A percentile compares a stretch with the other conserved stretches of the same genome.
Conservation (phyloP, 2,113 vertebrate genomes). For the Serilophus lunatus region DNA sequence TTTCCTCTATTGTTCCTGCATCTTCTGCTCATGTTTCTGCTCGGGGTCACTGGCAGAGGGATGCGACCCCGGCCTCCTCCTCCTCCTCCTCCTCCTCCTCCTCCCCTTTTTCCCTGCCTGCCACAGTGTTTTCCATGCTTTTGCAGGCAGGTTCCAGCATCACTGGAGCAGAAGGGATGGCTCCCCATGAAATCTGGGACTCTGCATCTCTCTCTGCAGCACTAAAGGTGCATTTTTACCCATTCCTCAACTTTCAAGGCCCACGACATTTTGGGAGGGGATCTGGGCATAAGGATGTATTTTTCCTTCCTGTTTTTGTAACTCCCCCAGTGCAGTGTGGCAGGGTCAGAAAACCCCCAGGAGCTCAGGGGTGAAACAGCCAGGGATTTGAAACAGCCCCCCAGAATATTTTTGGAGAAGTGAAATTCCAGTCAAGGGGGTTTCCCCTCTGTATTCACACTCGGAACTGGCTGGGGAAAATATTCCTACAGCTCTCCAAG, state of each 20-base stretch:
- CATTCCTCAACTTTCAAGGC: not conserved
- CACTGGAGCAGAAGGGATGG: not conserved
- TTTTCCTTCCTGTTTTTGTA: not conserved
- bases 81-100: not conserved
- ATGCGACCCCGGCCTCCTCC: not conserved
- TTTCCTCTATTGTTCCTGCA: not conserved
- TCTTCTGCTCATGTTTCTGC: not conserved
- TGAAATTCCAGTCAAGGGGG: not conserved
- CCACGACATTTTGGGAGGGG: fast-evolving
- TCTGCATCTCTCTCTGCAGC: not conserved
- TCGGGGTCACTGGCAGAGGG: not conserved
- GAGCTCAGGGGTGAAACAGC: not conserved
- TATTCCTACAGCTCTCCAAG: fast-evolving
- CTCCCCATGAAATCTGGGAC: not conserved
- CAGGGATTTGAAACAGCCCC: not conserved
- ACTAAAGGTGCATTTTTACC: not conserved
- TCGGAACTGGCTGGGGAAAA: not conserved
- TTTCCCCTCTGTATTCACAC: not conserved
- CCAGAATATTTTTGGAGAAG: not conserved
- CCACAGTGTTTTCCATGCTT: fast-evolving
- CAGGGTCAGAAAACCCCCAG: not conserved
- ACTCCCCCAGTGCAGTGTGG: not conserved
- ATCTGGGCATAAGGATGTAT: not conserved
- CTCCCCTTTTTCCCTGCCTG: not conserved
- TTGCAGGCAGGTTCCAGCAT: not conserved